Evolutionary conservation across 2,888 invertebrate genomes (phyloP).

Genomic region (Ormia ochracea): DNA sequence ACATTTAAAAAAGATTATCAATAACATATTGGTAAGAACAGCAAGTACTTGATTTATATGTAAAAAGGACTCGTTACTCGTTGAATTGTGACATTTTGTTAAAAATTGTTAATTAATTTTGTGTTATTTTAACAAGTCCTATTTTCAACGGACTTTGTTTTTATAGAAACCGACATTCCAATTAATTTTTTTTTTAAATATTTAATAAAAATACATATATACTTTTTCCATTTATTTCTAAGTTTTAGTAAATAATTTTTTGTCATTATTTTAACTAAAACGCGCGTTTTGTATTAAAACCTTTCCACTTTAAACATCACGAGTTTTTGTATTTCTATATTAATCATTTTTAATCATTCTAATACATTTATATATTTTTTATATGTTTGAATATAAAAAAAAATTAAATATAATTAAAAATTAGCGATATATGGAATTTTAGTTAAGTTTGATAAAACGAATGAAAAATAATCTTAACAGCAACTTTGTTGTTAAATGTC

Average conservation of each 20-base stretch:
- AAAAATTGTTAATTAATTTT: not conserved
- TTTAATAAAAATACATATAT: not conserved
- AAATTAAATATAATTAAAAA: not conserved
- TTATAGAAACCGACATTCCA: conserved; percentile 4
- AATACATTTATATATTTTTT: conserved; percentile 16
- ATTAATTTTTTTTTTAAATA: conserved; percentile 35
- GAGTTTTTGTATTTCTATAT: conserved; percentile 27
- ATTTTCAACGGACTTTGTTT: not conserved
- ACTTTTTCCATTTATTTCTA: conserved; percentile 14
- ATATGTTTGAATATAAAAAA: conserved; percentile 52
- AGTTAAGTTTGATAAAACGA: conserved; percentile 20
- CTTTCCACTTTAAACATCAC: conserved; percentile 60
- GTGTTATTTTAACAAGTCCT: not conserved
- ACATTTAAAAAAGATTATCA: not conserved
- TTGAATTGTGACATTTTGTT: not conserved
- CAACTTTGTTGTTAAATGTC: conserved; percentile 11
- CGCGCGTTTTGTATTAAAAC: conserved; percentile 53
- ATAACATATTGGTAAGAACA: conserved; percentile 12
- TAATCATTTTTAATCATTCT: conserved; percentile 3
- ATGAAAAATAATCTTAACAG: not conserved
- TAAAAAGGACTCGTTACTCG: conserved; percentile 3
- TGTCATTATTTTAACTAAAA: conserved; percentile 44
- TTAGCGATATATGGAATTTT: conserved; percentile 17
- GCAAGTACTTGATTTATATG: conserved; percentile 21
- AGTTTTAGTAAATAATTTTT: conserved; percentile 43